Percentiles rank a stretch among this genome's conserved stretches.
Conservation (phyloP, 1,140 invertebrate genomes). For the Pseudomyrmex dendroicus region DNA sequence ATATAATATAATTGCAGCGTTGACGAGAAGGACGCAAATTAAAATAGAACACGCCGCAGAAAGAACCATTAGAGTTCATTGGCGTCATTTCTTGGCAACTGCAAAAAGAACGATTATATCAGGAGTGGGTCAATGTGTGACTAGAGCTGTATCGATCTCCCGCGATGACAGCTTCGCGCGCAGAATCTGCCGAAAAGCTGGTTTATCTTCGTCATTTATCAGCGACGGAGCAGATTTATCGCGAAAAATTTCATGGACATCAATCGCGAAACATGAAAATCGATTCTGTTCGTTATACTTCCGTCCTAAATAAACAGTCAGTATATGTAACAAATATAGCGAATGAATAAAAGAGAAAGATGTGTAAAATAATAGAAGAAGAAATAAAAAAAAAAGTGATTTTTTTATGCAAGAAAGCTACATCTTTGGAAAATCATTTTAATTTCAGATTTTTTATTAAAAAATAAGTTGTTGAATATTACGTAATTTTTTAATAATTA, state of each 20-base stretch:
- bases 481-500: too few species aligned
- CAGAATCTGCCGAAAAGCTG: slow-evolving; percentile 21
- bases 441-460: too few species aligned
- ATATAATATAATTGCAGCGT: background rate
- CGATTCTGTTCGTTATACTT: too few species aligned
- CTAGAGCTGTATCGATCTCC: slow-evolving; percentile 44
- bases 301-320: too few species aligned
- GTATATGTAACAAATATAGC: too few species aligned
- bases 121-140: slow-evolving; percentile 1
- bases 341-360: background rate
- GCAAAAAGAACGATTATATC: slow-evolving; percentile 31
- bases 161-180: background rate
- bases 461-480: too few species aligned
- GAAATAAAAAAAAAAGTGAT: too few species aligned
- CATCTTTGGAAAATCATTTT: too few species aligned
- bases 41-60: slow-evolving; percentile 29
- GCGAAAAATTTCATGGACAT: background rate
- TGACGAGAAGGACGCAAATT: slow-evolving; percentile 3
- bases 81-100: slow-evolving; percentile 48
- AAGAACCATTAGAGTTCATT: slow-evolving; percentile 25
- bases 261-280: background rate
- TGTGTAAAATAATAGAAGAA: background rate
- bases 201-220: slow-evolving; percentile 9
- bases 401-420: too few species aligned
- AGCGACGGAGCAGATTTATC: background rate